Evolutionary conservation across 2,888 invertebrate genomes (phyloP), one percentile per base, ranked within the genome.

Genomic region (Athrips mouffetella): DNA sequence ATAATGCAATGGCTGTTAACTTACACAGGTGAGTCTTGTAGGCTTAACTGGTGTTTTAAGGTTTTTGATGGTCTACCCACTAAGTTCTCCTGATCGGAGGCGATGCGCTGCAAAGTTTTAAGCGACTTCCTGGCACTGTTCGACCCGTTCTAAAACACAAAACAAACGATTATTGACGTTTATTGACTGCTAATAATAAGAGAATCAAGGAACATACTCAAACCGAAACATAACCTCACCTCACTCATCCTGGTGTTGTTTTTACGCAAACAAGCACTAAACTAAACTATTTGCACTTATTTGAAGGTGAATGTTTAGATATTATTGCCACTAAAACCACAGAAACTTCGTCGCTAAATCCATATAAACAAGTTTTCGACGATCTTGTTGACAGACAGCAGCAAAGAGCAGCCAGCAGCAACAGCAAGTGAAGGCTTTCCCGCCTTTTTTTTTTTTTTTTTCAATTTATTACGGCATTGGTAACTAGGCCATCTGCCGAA

Each of bases 51-150:
- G 65, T 87, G 85, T 61, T 91, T 91, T 41, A 84, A 70, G 71
- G 62, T 76, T 73, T 87, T 82, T 52, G 81, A 68, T 39, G 88
- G 80, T 64, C 94, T 91, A 62, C 94, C 94, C 62, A 91, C 92
- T 58, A 94, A 85, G 77, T 95, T 95, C 83, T 95, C 94, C 70
- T 93, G 93, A 66, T 94, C 93, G 41, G 88, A 90, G 27, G 94
- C 92, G 39, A 91, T 89, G 52, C 90, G 91, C 75, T 95, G 95
- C 54, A 95, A 76, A 21, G 92, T 91, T 80, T 93, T 94, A n/a
- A 95, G 86, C 18, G 93, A 92, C 78, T 91, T 93, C 63, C 94
- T 85, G 27, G 89, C 79, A 59, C 81, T 85, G 72, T 89, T 83
- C 37, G 91, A 83, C 66, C 89, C 93, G 59, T 93, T 89, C 89